Percentiles rank a stretch among this genome's conserved stretches.
phyloP scores from a whole-genome alignment of 2,888 invertebrate species.

The Rhogogaster chlorosoma region DNA sequence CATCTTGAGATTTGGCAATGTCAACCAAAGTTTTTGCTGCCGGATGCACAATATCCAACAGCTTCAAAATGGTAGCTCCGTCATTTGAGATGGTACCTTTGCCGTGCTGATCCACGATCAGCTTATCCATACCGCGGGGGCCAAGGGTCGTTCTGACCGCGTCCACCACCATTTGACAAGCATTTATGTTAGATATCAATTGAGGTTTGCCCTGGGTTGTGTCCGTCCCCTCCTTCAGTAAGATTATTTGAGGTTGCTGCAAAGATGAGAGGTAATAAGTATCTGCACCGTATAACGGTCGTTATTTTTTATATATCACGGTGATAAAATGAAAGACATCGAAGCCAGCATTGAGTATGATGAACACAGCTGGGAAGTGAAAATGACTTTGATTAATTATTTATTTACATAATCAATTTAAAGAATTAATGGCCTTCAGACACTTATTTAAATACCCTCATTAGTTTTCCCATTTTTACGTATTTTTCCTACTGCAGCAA shows the following conservation, averaged over 20 bases:
- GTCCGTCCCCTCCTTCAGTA: constrained; percentile 99
- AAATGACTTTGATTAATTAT: background rate
- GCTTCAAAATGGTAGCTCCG: constrained; percentile 99
- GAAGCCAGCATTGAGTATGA: background rate
- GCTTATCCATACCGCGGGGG: constrained; percentile 99
- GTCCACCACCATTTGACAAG: constrained; percentile 96
- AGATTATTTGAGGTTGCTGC: constrained; percentile 98
- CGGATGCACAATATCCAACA: constrained; percentile 98
- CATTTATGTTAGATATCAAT: constrained; percentile 97
- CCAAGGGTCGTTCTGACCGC: constrained; percentile 98
- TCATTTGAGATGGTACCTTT: constrained; percentile 99
- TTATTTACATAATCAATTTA: background rate
- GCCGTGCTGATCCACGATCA: constrained; percentile 94
- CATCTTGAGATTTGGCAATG: constrained; percentile 99
- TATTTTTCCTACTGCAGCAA: background rate
- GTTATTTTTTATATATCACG: background rate
- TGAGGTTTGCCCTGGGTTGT: constrained; percentile 97
- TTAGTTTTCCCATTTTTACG: constrained; percentile 53
- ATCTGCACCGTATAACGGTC: background rate
- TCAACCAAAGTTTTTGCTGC: constrained; percentile 99
- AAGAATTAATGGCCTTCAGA: background rate
- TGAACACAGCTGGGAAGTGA: background rate
- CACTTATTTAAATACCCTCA: constrained; percentile 43
- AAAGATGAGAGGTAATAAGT: constrained; percentile 24
- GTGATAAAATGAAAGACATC: background rate